Conservation (phyloP, 2,797 vertebrate species). For the Malacoctenus gilli region DNA sequence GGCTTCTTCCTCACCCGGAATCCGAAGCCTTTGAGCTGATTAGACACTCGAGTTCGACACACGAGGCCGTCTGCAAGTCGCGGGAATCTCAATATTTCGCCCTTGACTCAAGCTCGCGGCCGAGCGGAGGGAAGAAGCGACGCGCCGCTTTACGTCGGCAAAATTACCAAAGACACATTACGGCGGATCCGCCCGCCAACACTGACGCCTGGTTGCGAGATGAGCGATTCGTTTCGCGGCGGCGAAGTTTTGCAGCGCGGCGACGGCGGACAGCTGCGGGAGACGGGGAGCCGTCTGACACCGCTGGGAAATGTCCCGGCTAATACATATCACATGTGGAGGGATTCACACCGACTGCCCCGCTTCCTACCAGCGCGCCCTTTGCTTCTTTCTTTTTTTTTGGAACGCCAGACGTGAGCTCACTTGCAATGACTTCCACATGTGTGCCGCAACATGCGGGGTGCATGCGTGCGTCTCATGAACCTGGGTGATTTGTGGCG, state of each 20-base stretch:
- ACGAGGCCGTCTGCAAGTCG: no score
- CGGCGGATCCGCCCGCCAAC: no score
- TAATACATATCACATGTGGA: slow-evolving; percentile 69
- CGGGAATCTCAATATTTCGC: no score
- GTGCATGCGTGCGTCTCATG: slow-evolving; percentile 14
- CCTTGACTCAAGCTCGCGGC: no score
- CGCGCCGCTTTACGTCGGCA: no score
- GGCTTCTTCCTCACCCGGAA: no score
- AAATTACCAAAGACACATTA: no score
- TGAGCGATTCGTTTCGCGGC: slow-evolving; percentile 8
- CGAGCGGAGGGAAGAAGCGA: no score
- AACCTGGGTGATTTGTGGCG: slow-evolving; percentile 11
- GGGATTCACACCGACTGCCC: slow-evolving; percentile 51
- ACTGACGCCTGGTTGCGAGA: no score
- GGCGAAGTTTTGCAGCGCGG: slow-evolving; percentile 17
- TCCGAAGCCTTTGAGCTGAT: no score
- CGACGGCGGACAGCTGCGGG: slow-evolving; percentile 75
- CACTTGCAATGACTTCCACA: slow-evolving; percentile 40
- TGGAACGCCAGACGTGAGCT: slow-evolving; percentile 21
- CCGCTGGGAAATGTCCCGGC: slow-evolving; percentile 64
- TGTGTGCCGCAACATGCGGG: slow-evolving; percentile 39
- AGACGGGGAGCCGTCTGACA: slow-evolving; percentile 59
- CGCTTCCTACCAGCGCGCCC: slow-evolving; percentile 20
- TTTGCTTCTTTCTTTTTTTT: no score
- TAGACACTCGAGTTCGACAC: no score